phyloP scores from a whole-genome alignment of 2,113 vertebrate genomes.

The Lathamus discolor region DNA sequence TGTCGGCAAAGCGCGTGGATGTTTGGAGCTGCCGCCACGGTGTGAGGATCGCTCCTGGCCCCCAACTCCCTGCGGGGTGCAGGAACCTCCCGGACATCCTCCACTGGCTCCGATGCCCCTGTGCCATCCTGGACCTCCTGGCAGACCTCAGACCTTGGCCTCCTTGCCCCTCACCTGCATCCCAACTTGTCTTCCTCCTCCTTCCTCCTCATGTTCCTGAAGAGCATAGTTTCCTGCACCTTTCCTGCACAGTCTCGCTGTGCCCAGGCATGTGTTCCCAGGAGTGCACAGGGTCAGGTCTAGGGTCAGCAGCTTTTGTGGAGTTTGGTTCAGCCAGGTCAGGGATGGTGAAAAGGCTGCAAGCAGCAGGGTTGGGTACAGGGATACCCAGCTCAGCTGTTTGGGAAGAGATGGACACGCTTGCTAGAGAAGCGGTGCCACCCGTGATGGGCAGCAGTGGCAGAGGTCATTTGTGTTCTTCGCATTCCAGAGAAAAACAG shows the following conservation, averaged over 20 bases:
- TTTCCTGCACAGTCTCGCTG: rapidly evolving
- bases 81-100: background rate
- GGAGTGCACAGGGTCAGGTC: background rate
- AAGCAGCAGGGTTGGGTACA: background rate
- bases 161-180: background rate
- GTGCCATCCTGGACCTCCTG: background rate
- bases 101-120: background rate
- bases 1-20: background rate
- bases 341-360: background rate
- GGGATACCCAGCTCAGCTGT: background rate
- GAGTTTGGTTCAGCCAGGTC: background rate
- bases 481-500: background rate
- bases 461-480: background rate
- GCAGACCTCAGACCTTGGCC: rapidly evolving
- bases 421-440: background rate
- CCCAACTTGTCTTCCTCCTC: background rate
- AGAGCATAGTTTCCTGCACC: rapidly evolving
- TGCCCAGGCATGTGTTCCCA: rapidly evolving
- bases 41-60: rapidly evolving
- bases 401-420: rapidly evolving
- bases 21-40: background rate
- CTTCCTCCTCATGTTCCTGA: background rate
- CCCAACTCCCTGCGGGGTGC: rapidly evolving
- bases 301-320: background rate
- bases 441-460: no score